Percentiles rank a stretch among this genome's conserved stretches.
phyloP scores from a whole-genome alignment of 2,888 invertebrate species.

The Nudaria mundana region DNA sequence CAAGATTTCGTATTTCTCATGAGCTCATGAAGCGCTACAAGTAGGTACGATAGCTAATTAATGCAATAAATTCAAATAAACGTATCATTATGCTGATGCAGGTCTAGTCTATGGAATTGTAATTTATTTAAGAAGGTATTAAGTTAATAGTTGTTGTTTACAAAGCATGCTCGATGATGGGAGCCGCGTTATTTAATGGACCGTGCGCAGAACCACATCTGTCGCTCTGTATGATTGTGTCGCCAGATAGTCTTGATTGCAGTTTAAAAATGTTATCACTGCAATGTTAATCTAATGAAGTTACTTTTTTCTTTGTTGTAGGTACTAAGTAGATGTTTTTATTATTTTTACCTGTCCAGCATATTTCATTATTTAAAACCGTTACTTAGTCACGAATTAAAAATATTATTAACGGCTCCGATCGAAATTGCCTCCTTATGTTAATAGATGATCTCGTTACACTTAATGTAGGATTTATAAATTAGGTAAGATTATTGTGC shows the following conservation, averaged over 20 bases:
- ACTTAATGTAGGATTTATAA: too few species aligned
- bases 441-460: too few species aligned
- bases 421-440: too few species aligned
- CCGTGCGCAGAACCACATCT: slow-evolving; percentile 50
- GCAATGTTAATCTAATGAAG: too few species aligned
- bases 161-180: slow-evolving; percentile 42
- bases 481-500: too few species aligned
- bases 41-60: slow-evolving; percentile 4
- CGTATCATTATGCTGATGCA: slow-evolving; percentile 9
- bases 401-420: too few species aligned
- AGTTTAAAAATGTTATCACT: slow-evolving; percentile 8
- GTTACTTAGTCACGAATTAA: too few species aligned
- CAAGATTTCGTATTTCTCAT: slow-evolving; percentile 7
- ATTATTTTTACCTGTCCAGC: too few species aligned
- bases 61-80: slow-evolving; percentile 18
- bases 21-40: slow-evolving; percentile 2
- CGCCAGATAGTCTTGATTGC: slow-evolving; percentile 30
- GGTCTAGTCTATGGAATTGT: slow-evolving; percentile 36
- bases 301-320: too few species aligned
- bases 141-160: slow-evolving; percentile 51
- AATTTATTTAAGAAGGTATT: slow-evolving; percentile 26
- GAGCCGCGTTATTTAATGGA: slow-evolving; percentile 59
- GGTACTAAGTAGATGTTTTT: too few species aligned
- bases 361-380: too few species aligned
- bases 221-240: slow-evolving; percentile 48